Percentiles rank a stretch among this genome's conserved stretches.
Conservation (phyloP, 2,797 vertebrate genomes). For the Dendrocincla fuliginosa region DNA sequence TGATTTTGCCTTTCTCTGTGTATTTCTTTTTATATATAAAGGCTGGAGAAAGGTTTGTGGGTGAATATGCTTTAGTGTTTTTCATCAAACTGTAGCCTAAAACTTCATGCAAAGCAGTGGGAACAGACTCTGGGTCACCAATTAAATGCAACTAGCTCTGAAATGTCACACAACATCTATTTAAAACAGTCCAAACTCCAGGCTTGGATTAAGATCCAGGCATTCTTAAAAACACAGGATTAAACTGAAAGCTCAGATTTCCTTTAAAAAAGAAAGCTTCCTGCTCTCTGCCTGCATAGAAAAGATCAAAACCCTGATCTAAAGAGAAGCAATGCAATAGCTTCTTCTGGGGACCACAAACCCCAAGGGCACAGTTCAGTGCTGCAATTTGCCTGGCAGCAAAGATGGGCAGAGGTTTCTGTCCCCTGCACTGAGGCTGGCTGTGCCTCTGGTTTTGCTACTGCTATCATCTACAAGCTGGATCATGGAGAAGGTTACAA, state of each 20-base stretch:
- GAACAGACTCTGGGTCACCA: conserved; percentile 5
- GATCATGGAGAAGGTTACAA: background rate
- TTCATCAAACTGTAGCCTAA: conserved; percentile 17
- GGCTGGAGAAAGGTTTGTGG: background rate
- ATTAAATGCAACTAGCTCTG: conserved; percentile 36
- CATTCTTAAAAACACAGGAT: conserved; percentile 56
- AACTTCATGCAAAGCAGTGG: background rate
- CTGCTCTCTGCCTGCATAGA: conserved; percentile 2
- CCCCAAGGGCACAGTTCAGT: background rate
- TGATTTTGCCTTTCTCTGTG: background rate
- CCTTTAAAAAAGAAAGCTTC: conserved; percentile 48
- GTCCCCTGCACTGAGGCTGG: background rate
- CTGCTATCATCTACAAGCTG: background rate
- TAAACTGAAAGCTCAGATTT: conserved; percentile 57
- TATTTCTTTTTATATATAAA: background rate
- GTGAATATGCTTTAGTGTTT: background rate
- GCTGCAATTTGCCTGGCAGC: background rate
- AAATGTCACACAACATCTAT: conserved; percentile 47
- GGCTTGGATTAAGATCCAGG: conserved; percentile 37
- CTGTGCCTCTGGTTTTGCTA: background rate
- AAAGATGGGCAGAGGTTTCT: background rate
- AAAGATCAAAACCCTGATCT: conserved; percentile 20
- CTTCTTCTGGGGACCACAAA: background rate
- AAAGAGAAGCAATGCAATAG: background rate
- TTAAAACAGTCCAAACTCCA: conserved; percentile 43